Percentiles rank a stretch among this genome's conserved stretches.
These are phyloP conservation scores for Pyrrhosoma nymphula DNA, from an alignment of 2,888 invertebrate species.

Conservation along the genomic window DNA sequence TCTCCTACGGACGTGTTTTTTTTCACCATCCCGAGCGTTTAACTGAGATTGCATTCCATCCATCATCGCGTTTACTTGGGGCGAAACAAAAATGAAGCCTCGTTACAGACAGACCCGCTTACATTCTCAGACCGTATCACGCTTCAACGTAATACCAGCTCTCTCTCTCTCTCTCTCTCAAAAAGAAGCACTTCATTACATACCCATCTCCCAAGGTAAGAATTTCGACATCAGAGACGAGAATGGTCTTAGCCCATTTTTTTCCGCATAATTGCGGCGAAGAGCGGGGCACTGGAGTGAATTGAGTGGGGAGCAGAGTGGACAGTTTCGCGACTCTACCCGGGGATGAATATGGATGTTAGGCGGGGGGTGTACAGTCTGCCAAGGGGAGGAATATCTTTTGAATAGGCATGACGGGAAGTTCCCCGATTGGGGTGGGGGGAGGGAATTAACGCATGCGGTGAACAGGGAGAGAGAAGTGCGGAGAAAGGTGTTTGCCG, in stretches of 20 bases:
- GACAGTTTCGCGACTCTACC: not conserved
- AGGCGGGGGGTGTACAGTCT: not conserved
- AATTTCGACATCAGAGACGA: not conserved
- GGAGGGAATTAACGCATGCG: not conserved
- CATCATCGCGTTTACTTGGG: too few species aligned
- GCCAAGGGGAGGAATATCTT: not conserved
- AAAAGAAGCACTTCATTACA: not conserved
- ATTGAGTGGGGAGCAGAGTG: not conserved
- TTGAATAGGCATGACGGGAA: slow-evolving; percentile 2
- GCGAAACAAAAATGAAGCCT: too few species aligned
- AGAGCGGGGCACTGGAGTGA: not conserved
- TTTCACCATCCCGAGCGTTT: too few species aligned
- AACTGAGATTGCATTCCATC: too few species aligned
- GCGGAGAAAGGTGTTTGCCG: not conserved
- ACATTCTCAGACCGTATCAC: too few species aligned
- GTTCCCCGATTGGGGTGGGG: not conserved
- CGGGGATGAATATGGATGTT: not conserved
- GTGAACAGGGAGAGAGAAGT: not conserved
- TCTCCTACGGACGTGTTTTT: too few species aligned
- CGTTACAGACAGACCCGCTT: too few species aligned
- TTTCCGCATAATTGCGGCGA: not conserved
- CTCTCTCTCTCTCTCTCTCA: too few species aligned
- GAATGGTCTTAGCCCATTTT: not conserved
- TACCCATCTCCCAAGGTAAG: not conserved
- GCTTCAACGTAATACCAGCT: too few species aligned